Percentiles rank a stretch among this genome's conserved stretches.
Conservation (phyloP, 2,113 vertebrate genomes). For the Leptobrachium leishanense region DNA sequence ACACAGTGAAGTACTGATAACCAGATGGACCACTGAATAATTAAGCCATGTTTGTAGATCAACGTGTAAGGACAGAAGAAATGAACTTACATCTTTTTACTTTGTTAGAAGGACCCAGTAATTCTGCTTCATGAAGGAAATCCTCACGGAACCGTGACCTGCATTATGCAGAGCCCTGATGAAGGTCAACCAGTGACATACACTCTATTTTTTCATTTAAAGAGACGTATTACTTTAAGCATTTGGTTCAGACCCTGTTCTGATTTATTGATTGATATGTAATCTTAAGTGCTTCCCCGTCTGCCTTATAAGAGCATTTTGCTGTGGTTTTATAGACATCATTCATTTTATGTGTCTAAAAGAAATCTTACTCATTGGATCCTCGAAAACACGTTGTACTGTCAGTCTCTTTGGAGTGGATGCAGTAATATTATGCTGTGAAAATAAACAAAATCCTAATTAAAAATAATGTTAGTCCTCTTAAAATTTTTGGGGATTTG, state of each 20-base stretch:
- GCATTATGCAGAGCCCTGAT: neutral
- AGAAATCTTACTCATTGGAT: too few species aligned
- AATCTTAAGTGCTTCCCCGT: neutral
- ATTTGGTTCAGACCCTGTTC: neutral
- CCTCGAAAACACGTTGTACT: too few species aligned
- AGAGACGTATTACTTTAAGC: neutral
- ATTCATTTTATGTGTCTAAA: neutral
- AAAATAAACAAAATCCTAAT: too few species aligned
- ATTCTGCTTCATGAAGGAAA: neutral
- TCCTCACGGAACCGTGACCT: neutral
- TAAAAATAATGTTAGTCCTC: too few species aligned
- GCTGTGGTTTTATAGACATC: neutral
- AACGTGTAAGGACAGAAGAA: too few species aligned
- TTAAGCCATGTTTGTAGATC: too few species aligned
- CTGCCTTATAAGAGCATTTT: neutral
- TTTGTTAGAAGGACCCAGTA: neutral
- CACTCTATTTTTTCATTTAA: neutral
- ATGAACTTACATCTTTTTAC: neutral
- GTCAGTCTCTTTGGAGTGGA: too few species aligned
- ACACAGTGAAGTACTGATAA: too few species aligned
- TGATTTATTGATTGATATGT: slow-evolving; percentile 1
- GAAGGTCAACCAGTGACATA: neutral
- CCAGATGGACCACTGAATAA: too few species aligned
- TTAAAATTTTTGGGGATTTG: too few species aligned
- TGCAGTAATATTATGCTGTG: too few species aligned